Conservation (phyloP, 2,797 vertebrate species). For the Graptemys geographica region DNA sequence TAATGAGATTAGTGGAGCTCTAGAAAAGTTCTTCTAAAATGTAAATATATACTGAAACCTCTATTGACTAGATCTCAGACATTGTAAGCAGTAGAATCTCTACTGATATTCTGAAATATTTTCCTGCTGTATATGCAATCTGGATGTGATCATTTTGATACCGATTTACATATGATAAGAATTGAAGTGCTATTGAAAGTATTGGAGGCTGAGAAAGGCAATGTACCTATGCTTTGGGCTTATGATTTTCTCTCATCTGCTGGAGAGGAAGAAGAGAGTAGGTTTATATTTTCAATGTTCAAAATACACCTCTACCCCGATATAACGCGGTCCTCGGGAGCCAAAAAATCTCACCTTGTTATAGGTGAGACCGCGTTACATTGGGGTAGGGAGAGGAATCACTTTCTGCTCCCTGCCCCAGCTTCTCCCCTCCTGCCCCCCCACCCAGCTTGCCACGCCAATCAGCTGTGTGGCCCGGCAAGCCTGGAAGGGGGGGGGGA, state of each 20-base stretch:
- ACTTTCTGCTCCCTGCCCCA: too few relatives aligned
- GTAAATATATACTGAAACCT: background rate
- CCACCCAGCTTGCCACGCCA: too few relatives aligned
- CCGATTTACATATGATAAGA: background rate
- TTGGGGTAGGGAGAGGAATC: too few relatives aligned
- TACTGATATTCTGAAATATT: background rate
- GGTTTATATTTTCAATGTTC: background rate
- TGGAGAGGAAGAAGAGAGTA: background rate
- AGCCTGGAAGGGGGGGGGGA: too few relatives aligned
- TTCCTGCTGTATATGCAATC: background rate
- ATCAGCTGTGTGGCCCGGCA: too few relatives aligned
- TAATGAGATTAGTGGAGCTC: background rate
- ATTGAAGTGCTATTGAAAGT: background rate
- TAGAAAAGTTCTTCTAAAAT: background rate
- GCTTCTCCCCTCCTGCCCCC: too few relatives aligned
- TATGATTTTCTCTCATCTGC: background rate
- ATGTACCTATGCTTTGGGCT: accelerated
- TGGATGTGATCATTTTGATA: accelerated
- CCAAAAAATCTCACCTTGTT: too few relatives aligned
- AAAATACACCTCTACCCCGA: background rate
- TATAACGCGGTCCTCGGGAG: too few relatives aligned
- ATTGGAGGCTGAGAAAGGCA: background rate
- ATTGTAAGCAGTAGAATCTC: background rate
- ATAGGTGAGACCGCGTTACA: too few relatives aligned
- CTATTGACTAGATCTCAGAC: background rate